Base-by-base conservation (phyloP, 2,888 invertebrate species). In the Ptychoptera contaminata region DNA sequence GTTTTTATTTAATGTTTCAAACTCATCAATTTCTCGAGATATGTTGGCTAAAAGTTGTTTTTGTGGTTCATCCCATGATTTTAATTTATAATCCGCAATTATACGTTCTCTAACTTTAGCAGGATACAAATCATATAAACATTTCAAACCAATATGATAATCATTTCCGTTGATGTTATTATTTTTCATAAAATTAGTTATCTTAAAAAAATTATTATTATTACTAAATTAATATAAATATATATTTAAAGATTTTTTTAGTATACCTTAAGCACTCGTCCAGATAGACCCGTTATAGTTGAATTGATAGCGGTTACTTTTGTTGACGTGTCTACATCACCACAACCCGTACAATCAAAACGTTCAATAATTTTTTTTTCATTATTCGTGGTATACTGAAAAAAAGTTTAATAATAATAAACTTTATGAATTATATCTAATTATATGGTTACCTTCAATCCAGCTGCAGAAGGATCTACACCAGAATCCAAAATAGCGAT, bases 401-500 rank as follows among this genome's bases (percentile, higher is more conserved):
- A 54, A 54, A 50, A 54, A 49, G 12, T 11, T 32, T n/a, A 7
- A 32, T 11, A 32, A 32, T 9, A 32, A 7, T 7, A 32, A 3
- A 23, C 7, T 7, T 23, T 23, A 3, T 5, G 7, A 23, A 23
- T 23, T 5, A 23, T 5, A 23, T 7, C 23, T 5, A 7, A 23
- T 5, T 23, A 23, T 23, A 23, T 5, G 7, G 7, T 23, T 72
- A 88, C 96, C 81, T 88, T 81, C 54, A 98, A 74, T 49, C 97
- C 97, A 50, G 84, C 78, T 8, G 93, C 93, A 40, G 88, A 90
- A 16, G 97, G 96, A 72, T 98, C 97, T 44, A 98, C 88, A 8
- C 97, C 97, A 3, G 96, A 94, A 69, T 98, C 98, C 55, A 97
- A 82, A 62, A 98, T 86, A 37, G 94, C 97, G 61, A 98, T 93